Base-by-base conservation (phyloP, 2,113 vertebrate genomes). In the Ailurus styani region DNA sequence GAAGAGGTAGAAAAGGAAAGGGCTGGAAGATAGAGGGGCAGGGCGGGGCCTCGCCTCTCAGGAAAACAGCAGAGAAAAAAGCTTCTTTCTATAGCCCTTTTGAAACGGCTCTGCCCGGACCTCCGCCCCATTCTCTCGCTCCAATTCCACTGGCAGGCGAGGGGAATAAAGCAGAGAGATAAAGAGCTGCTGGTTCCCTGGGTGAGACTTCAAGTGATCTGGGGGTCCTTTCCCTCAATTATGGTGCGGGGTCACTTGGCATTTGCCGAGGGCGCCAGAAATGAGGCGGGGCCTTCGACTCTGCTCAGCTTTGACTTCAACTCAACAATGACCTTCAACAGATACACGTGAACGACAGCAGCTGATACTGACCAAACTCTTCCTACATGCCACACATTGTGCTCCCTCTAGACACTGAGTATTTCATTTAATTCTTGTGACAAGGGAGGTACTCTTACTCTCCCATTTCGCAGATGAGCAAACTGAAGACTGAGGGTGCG, bases 61-160 rank as follows among this genome's bases (percentile, higher is more conserved):
- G 75, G 82, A 79, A 93, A 95, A 81, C 47, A 73, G 23, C 87
- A 21, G 97, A 97, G 96, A 85, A 60, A 52, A 54, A 89, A 45
- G 34, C 45, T 57, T 29, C 55, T 97, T 98, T 98, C 97, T 97
- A 94, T 73, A 57, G 64, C 81, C 52, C 95, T 97, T 98, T 98
- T 0, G 34, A 98, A 97, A 88, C 5, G 62, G n/a, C 5, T 2
- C 57, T 17, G 90, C 57, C 62, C 4, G 0, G 93, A 75, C 54
- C 70, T 60, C 50, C 55, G 27, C 79, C 45, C 62, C n/a, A 55
- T 73, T 15, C 60, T 91, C 79, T 52, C 37, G 68, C 82, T 83
- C 13, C 62, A 54, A 40, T 60, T 66, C 73, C 87, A n/a, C 13
- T 12, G 55, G 77, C 18, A 6, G 42, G 47, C 17, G 75, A 83